phyloP scores from a whole-genome alignment of 2,888 invertebrate species.

The Agonum fuliginosum region DNA sequence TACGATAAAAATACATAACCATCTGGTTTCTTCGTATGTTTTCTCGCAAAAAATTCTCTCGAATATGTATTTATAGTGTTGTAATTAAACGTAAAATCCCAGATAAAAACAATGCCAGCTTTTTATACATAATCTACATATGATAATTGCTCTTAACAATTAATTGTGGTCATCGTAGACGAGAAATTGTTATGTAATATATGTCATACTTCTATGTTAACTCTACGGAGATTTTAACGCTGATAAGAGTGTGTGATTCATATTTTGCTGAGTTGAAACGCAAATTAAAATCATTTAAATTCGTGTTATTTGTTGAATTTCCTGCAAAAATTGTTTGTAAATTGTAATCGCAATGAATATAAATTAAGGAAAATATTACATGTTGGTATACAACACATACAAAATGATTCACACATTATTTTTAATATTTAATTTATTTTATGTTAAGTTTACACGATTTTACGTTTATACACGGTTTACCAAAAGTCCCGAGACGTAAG shows the following conservation, averaged over 20 bases:
- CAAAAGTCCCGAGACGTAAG: too few relatives aligned
- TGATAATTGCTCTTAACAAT: slow-evolving; percentile 44
- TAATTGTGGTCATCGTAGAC: slow-evolving; percentile 52
- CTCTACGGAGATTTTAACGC: background rate
- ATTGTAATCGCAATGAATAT: too few relatives aligned
- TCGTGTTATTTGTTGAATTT: background rate
- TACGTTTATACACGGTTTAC: too few relatives aligned
- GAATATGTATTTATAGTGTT: slow-evolving; percentile 46
- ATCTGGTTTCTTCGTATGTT: background rate
- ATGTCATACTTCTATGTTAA: slow-evolving; percentile 22
- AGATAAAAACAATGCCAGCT: slow-evolving; percentile 47
- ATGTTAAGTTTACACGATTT: too few relatives aligned
- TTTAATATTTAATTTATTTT: too few relatives aligned
- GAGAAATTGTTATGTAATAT: slow-evolving; percentile 46
- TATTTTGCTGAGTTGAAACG: background rate
- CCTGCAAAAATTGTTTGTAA: too few relatives aligned
- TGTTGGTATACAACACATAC: too few relatives aligned
- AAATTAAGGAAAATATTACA: too few relatives aligned
- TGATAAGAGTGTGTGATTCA: slow-evolving; percentile 22
- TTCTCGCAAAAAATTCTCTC: background rate
- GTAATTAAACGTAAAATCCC: slow-evolving; percentile 57
- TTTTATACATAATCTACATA: slow-evolving; percentile 55
- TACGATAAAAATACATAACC: slow-evolving; percentile 22
- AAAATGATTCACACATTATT: too few relatives aligned
- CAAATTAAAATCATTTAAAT: background rate